Conservation (phyloP, 2,797 vertebrate species). For the Tachyglossus aculeatus region DNA sequence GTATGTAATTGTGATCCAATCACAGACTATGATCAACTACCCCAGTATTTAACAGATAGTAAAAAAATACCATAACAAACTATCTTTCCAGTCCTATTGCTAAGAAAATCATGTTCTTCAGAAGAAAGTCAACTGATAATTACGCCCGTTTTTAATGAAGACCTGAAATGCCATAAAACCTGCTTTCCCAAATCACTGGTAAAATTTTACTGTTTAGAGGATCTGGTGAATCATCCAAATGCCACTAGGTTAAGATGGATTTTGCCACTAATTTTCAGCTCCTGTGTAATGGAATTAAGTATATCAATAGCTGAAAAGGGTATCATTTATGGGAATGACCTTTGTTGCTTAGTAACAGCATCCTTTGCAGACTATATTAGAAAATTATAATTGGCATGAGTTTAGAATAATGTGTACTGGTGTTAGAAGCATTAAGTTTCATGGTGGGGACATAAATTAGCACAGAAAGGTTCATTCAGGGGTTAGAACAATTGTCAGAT, state of each 20-base stretch:
- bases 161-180: no score
- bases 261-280: background rate
- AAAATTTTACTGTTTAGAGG: no score
- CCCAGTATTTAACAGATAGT: no score
- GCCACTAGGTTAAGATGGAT: background rate
- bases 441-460: conserved; percentile 60
- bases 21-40: no score
- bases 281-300: conserved; percentile 34
- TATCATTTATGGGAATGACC: conserved; percentile 63
- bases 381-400: conserved; percentile 63
- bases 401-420: conserved; percentile 61
- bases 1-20: no score
- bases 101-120: no score
- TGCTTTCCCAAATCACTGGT: no score
- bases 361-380: conserved; percentile 63
- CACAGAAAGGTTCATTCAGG: conserved; percentile 45
- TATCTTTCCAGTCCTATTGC: no score
- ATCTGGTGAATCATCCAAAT: background rate
- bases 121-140: no score
- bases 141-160: no score
- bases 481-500: conserved; percentile 62
- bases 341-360: conserved; percentile 66
- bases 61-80: no score
- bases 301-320: conserved; percentile 43
- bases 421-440: conserved; percentile 53